Conservation (phyloP, 2,888 invertebrate genomes). For the Eilema griseolum region DNA sequence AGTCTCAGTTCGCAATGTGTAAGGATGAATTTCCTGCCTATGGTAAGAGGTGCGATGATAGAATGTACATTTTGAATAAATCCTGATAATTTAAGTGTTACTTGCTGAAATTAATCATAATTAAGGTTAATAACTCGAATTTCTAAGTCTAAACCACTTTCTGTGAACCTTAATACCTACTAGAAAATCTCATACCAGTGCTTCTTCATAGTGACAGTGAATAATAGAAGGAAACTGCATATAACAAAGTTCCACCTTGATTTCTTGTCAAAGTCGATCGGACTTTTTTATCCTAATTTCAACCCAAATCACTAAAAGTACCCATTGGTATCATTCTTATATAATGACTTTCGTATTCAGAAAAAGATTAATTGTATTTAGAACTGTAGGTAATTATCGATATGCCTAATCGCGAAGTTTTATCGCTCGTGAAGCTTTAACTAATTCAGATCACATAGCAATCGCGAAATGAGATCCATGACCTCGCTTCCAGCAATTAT, state of each 20-base stretch:
- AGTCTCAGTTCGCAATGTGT: too few species aligned
- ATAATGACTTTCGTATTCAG: not conserved
- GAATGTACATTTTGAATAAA: too few species aligned
- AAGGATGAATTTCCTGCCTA: too few species aligned
- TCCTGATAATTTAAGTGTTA: too few species aligned
- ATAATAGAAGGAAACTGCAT: not conserved
- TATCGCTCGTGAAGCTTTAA: constrained; percentile 34
- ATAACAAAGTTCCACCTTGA: not conserved
- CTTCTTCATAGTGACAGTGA: not conserved
- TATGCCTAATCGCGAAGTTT: constrained; percentile 35
- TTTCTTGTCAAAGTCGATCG: not conserved
- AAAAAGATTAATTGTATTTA: not conserved
- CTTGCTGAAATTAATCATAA: too few species aligned
- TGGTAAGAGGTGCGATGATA: too few species aligned
- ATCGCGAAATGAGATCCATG: constrained; percentile 32
- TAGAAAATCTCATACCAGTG: not conserved
- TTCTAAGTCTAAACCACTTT: too few species aligned
- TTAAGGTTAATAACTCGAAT: too few species aligned
- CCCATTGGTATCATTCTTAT: not conserved
- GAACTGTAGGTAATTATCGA: not conserved
- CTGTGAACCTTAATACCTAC: not conserved
- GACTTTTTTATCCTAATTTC: not conserved
- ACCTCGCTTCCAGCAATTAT: constrained; percentile 43
- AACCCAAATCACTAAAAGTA: not conserved
- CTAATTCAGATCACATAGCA: constrained; percentile 47